These are phyloP conservation scores for Taenioides sp. DNA, from an alignment of 2,797 vertebrate species.

Conservation along the genomic window DNA sequence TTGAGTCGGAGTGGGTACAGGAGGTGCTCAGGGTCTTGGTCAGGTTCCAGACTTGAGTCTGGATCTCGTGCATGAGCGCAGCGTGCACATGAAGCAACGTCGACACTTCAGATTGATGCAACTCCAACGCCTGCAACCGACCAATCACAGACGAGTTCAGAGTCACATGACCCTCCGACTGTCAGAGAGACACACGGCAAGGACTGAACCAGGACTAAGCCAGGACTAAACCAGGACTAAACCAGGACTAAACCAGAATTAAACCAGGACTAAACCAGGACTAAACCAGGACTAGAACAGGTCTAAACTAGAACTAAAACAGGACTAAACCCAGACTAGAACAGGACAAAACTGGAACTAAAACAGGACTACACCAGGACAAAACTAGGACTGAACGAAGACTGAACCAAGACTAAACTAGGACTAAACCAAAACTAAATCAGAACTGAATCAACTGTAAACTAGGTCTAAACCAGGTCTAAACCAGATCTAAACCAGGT, in stretches of 20 bases:
- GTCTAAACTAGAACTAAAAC: background rate
- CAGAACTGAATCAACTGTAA: background rate
- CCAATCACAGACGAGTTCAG: constrained; percentile 60
- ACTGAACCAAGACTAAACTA: too few species aligned
- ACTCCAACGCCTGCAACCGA: constrained; percentile 72
- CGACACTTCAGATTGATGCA: constrained; percentile 61
- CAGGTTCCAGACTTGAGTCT: constrained; percentile 78
- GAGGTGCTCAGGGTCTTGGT: constrained; percentile 59
- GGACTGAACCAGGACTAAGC: background rate
- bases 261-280: background rate
- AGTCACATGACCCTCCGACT: background rate
- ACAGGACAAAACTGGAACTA: too few species aligned
- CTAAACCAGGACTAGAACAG: background rate
- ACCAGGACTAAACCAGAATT: too few species aligned
- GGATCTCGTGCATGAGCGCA: constrained; percentile 75
- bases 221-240: too few species aligned
- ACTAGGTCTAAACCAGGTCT: too few species aligned
- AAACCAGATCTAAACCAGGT: background rate
- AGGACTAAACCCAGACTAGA: background rate
- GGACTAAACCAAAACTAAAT: background rate
- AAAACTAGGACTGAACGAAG: background rate
- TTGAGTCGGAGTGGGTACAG: constrained; percentile 65
- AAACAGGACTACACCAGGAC: too few species aligned
- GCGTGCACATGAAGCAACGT: constrained; percentile 77
- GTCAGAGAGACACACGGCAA: background rate